Conservation (phyloP, 2,797 vertebrate genomes). For the Chaenodraco wilsoni region DNA sequence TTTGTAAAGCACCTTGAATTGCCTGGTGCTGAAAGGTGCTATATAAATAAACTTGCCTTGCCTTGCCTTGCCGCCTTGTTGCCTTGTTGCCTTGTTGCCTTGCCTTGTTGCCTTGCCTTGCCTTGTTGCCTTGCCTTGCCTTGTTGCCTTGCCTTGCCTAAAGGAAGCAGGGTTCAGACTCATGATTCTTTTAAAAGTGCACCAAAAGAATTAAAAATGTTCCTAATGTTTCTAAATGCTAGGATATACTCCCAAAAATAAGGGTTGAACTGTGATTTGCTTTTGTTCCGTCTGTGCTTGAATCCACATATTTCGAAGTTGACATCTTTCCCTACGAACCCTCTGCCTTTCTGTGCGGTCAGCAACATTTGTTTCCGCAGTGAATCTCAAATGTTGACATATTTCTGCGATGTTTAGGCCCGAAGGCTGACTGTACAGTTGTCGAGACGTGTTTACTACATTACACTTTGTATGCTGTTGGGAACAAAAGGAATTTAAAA, state of each 20-base stretch:
- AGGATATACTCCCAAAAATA: background rate
- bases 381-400: background rate
- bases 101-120: too few relatives aligned
- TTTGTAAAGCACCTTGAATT: too few relatives aligned
- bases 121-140: too few relatives aligned
- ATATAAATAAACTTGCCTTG: too few relatives aligned
- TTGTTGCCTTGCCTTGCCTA: background rate
- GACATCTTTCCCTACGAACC: background rate
- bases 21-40: too few relatives aligned
- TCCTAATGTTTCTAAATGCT: background rate
- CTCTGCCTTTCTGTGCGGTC: conserved; percentile 4
- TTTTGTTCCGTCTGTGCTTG: background rate
- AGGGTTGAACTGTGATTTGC: background rate
- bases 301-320: background rate
- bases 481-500: conserved; percentile 31
- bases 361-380: background rate
- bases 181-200: background rate
- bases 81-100: too few relatives aligned
- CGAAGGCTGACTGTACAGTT: background rate
- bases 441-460: conserved; percentile 33
- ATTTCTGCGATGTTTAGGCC: background rate
- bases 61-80: too few relatives aligned
- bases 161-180: background rate
- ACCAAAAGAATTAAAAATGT: background rate
- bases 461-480: conserved; percentile 30